Evolutionary conservation across 2,113 vertebrate species (phyloP).

Genomic region (Hymenochirus boettgeri): DNA sequence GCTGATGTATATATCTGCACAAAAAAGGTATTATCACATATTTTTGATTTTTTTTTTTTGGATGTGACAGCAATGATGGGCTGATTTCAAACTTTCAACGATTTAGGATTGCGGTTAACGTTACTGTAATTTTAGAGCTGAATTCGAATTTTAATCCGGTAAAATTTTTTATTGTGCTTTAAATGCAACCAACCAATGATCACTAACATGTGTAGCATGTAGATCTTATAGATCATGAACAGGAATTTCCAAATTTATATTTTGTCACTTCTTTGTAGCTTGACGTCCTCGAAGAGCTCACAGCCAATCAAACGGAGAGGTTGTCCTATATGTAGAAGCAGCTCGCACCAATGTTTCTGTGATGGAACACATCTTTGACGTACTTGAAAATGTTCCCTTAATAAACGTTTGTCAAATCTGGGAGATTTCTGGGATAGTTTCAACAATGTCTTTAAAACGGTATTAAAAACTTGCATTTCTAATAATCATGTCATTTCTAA

Average conservation of each 20-base stretch:
- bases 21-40: neutral
- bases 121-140: conserved; percentile 24
- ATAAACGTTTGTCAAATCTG: neutral
- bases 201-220: no score
- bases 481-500: no score
- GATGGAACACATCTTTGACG: conserved; percentile 25
- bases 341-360: neutral
- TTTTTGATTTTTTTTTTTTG: conserved; percentile 32
- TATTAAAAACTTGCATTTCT: no score
- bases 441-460: conserved; percentile 28
- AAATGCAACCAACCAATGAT: no score
- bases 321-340: neutral
- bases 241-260: neutral
- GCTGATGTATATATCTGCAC: neutral
- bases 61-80: conserved; percentile 31
- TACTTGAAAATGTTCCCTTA: neutral
- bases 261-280: conserved; percentile 16
- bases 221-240: no score
- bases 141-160: conserved; percentile 39
- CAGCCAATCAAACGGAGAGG: conserved; percentile 23
- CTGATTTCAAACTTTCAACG: conserved; percentile 19
- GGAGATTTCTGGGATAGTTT: conserved; percentile 42
- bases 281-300: conserved; percentile 2
- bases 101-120: conserved; percentile 27
- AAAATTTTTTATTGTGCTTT: neutral